Conservation (phyloP, 2,113 vertebrate genomes). For the Hystrix cristata region DNA sequence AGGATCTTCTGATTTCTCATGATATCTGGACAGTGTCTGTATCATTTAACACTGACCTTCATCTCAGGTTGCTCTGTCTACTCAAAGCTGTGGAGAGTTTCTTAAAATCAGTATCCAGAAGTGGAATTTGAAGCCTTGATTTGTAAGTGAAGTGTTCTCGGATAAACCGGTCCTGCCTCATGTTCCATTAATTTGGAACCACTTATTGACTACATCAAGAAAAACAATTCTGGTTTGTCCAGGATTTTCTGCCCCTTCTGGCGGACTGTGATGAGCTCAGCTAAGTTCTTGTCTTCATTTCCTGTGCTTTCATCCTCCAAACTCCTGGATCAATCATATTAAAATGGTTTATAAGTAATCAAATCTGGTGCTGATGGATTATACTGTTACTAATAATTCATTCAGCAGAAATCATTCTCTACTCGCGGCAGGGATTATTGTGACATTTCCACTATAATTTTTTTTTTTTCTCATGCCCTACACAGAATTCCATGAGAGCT, state of each 20-base stretch:
- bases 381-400: neutral
- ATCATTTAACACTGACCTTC: neutral
- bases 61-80: neutral
- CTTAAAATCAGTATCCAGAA: neutral
- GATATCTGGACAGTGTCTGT: neutral
- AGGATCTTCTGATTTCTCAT: neutral
- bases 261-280: neutral
- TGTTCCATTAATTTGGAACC: neutral
- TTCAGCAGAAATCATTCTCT: neutral
- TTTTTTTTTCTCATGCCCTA: neutral
- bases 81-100: neutral
- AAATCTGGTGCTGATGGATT: neutral
- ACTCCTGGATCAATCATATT: too few relatives aligned
- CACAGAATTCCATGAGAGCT: neutral
- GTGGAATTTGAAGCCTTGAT: neutral
- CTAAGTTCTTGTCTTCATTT: neutral
- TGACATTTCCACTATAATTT: neutral
- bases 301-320: neutral
- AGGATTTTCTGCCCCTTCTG: neutral
- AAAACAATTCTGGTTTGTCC: neutral
- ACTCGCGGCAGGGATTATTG: neutral
- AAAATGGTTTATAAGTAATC: neutral
- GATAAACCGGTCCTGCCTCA: neutral
- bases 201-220: neutral
- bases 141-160: neutral